These are phyloP conservation scores for Heliconius himera DNA, from an alignment of 1,140 invertebrate species.

Conservation along the genomic window DNA sequence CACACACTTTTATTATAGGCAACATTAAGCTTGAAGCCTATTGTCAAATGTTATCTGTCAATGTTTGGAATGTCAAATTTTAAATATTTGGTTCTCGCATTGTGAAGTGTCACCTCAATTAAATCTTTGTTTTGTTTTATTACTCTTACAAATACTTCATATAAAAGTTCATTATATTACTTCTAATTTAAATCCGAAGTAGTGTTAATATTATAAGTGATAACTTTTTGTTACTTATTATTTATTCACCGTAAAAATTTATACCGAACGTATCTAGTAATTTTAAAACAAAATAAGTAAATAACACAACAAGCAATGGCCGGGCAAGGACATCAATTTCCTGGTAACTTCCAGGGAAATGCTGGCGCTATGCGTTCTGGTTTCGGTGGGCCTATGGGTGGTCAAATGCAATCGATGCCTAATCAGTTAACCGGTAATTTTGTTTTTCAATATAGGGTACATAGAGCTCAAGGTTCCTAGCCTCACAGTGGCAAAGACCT, in stretches of 20 bases:
- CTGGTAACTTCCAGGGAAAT: constrained; percentile 74
- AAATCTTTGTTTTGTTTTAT: neutral
- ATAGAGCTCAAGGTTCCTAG: too few species aligned
- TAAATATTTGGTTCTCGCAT: too few species aligned
- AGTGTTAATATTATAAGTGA: neutral
- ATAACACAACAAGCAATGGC: constrained; percentile 56
- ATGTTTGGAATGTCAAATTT: neutral
- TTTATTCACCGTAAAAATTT: neutral
- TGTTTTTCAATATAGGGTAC: neutral
- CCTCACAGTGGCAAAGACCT: too few species aligned
- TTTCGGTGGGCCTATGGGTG: constrained; percentile 71
- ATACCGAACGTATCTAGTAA: neutral
- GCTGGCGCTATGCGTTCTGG: constrained; percentile 69
- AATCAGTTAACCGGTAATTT: constrained; percentile 71
- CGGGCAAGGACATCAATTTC: constrained; percentile 78
- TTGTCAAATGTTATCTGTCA: neutral
- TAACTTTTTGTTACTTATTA: neutral
- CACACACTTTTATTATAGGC: neutral
- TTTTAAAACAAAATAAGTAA: neutral
- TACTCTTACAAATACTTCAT: neutral
- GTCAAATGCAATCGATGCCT: constrained; percentile 72
- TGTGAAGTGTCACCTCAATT: too few species aligned
- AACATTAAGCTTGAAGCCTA: neutral
- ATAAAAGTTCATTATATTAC: neutral
- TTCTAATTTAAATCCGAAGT: neutral